phyloP scores from a whole-genome alignment of 2,888 invertebrate species.

The Baccha elongata region DNA sequence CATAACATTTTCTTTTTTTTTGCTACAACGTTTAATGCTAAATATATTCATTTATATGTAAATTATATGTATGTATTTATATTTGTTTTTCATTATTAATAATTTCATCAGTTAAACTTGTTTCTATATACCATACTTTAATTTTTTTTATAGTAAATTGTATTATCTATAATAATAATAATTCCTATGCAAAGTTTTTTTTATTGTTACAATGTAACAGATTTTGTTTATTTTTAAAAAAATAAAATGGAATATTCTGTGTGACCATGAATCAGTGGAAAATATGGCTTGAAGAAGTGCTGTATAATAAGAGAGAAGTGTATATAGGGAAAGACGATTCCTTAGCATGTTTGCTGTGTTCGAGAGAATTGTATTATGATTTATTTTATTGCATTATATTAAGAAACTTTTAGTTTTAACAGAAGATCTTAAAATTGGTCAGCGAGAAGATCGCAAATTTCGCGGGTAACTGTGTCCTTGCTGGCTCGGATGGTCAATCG shows the following conservation, averaged over 20 bases:
- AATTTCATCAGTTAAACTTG: constrained; percentile 58
- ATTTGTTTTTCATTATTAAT: constrained; percentile 54
- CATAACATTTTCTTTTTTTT: constrained; percentile 75
- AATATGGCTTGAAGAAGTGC: constrained; percentile 65
- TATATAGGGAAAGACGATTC: constrained; percentile 42
- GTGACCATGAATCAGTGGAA: constrained; percentile 59
- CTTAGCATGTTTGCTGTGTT: constrained; percentile 58
- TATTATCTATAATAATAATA: constrained; percentile 65
- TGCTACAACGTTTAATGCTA: constrained; percentile 79
- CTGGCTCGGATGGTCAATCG: constrained; percentile 98
- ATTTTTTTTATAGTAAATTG: constrained; percentile 39
- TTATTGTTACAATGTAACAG: constrained; percentile 54
- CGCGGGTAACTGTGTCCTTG: constrained; percentile 96
- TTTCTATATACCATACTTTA: constrained; percentile 55
- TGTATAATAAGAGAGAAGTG: constrained; percentile 62
- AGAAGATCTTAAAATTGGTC: constrained; percentile 92
- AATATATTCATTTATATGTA: constrained; percentile 75
- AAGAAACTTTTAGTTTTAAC: constrained; percentile 40
- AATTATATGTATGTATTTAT: constrained; percentile 59
- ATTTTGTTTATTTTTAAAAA: constrained; percentile 16
- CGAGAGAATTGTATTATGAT: constrained; percentile 39
- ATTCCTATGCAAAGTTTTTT: constrained; percentile 66
- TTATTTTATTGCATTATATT: constrained; percentile 20
- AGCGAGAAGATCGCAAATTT: constrained; percentile 95
- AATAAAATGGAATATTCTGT: constrained; percentile 33